Base-by-base conservation (phyloP, 2,888 invertebrate species). In the Campopleginae sp. region DNA sequence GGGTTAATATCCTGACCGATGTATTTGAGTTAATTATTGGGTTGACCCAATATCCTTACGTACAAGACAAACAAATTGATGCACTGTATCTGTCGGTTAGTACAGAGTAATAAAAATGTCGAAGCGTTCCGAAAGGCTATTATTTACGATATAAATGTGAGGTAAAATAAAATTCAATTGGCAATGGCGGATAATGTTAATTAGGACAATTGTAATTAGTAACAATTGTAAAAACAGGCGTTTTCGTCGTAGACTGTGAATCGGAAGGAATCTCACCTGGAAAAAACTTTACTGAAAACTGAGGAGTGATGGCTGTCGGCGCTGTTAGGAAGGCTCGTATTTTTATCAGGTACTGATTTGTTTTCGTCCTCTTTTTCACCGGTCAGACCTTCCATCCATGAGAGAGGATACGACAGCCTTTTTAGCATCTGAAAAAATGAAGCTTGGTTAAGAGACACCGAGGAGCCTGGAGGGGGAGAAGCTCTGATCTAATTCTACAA, bases 281-380 rank as follows among this genome's bases (percentile, higher is more conserved):
- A 98, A 94, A 98, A 98, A 88, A 98, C 98, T 95, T 98, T 98
- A 90, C 98, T 98, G 95, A 98, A 98, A 89, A 98, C 96, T 90
- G 97, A 97, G 38, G 95, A 95, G 90, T 96, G 95, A 91, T 96
- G 95, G 88, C 95, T 95, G 88, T 96, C 95, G 7, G 95, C 95
- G 17, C 95, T 95, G 83, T 95, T 95, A 7, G 95, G 95, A 84
- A 95, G 94, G 85, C 95, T 95, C 87, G 95, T 94, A 87, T 94
- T 92, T 88, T 95, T 95, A 2, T 95, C 95, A 86, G 94, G 90
- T 91, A 94, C 93, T 94, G 96, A 93, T 94, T 95, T 88, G 94
- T 94, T 92, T n/a, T 94, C 95, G n/a, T 92, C 92, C 85, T 95
- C 96, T 88, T 96, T 96, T 87, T 97, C 98, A 81, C 97, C 97